These are phyloP conservation scores for Dryobota labecula DNA, from an alignment of 2,888 invertebrate species.

Conservation along the genomic window DNA sequence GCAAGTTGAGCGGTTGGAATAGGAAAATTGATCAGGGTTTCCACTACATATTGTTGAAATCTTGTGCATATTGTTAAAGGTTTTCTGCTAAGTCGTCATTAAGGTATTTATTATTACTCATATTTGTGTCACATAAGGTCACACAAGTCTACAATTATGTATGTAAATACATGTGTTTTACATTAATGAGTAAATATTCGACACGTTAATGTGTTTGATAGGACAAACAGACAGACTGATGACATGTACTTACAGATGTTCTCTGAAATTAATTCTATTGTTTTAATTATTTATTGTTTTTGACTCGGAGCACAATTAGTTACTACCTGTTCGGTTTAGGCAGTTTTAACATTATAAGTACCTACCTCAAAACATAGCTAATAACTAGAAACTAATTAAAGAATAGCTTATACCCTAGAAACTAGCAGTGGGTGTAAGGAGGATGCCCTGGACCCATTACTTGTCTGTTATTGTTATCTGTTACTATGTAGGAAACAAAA, in stretches of 20 bases:
- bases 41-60: too few species aligned
- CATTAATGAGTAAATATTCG: constrained; percentile 52
- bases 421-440: too few species aligned
- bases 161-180: constrained; percentile 36
- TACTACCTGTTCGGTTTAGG: not conserved
- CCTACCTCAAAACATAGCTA: not conserved
- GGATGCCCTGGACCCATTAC: not conserved
- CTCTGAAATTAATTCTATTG: constrained; percentile 62
- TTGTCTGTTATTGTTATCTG: not conserved
- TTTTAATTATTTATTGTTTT: constrained; percentile 44
- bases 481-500: not conserved
- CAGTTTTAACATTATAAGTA: not conserved
- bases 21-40: not conserved
- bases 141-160: constrained; percentile 10
- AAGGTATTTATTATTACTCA: not conserved
- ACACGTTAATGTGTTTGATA: constrained; percentile 47
- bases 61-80: too few species aligned
- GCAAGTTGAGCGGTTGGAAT: not conserved
- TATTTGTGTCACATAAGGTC: constrained; percentile 20
- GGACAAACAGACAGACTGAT: constrained; percentile 50
- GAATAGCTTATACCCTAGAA: too few species aligned
- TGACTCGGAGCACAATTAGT: not conserved
- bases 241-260: constrained; percentile 60
- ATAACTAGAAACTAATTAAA: not conserved
- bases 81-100: not conserved